phyloP scores from a whole-genome alignment of 2,113 vertebrate genomes.

The Carlito syrichta region DNA sequence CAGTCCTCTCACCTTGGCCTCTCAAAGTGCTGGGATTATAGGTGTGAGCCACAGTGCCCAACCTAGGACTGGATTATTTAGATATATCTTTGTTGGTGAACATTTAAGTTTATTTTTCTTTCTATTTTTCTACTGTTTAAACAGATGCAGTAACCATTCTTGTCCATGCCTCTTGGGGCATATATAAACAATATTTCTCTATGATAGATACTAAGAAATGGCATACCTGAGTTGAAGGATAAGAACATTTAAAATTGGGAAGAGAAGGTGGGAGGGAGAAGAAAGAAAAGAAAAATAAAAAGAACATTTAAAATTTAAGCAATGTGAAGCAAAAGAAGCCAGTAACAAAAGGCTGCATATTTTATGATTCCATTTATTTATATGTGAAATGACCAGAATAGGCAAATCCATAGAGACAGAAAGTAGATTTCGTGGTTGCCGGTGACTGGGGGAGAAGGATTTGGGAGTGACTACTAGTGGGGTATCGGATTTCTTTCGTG shows the following conservation, averaged over 20 bases:
- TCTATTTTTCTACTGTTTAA: background rate
- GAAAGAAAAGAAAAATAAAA: too few relatives aligned
- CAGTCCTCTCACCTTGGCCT: too few relatives aligned
- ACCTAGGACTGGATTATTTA: background rate
- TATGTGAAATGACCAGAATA: background rate
- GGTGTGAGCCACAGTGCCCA: too few relatives aligned
- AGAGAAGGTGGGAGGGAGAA: too few relatives aligned
- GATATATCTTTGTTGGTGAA: background rate
- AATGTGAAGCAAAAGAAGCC: background rate
- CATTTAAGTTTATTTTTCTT: background rate
- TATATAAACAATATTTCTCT: background rate
- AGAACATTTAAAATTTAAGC: conserved; percentile 19
- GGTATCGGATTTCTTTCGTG: background rate
- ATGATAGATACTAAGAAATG: background rate
- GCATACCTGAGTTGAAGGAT: background rate
- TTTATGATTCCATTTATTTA: background rate
- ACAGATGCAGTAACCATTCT: background rate
- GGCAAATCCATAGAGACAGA: background rate
- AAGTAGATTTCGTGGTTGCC: background rate
- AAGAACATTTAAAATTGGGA: conserved; percentile 24
- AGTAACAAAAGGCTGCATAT: background rate
- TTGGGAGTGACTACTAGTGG: background rate
- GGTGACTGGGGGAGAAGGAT: background rate
- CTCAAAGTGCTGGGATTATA: too few relatives aligned
- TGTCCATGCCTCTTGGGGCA: background rate